phyloP scores from a whole-genome alignment of 2,797 vertebrate species.

The Anguilla pacifica region DNA sequence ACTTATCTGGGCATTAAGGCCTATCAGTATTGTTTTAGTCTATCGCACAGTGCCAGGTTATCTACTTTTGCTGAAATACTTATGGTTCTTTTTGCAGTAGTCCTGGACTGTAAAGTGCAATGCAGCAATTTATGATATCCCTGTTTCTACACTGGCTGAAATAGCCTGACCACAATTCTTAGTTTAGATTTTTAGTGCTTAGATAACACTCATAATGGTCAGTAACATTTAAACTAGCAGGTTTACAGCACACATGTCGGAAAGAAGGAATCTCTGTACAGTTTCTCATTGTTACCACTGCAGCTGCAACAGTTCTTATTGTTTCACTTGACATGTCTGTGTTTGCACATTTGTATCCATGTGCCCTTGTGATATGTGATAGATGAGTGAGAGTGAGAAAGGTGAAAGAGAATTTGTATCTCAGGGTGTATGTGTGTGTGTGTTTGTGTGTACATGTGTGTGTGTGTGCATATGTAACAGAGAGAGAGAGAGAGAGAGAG shows the following conservation, averaged over 20 bases:
- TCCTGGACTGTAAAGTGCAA: constrained; percentile 7
- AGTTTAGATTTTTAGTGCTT: constrained; percentile 30
- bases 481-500: neutral
- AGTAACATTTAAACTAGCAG: constrained; percentile 36
- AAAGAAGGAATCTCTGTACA: neutral
- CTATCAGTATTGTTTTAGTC: constrained; percentile 5
- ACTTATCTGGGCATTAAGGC: neutral
- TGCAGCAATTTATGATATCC: neutral
- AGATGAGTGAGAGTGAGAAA: neutral
- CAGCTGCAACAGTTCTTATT: neutral
- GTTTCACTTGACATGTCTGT: neutral
- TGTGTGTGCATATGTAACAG: neutral
- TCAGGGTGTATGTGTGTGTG: neutral
- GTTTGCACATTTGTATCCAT: neutral
- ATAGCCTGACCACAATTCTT: constrained; percentile 19
- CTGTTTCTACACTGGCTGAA: constrained; percentile 17
- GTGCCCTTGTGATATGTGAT: neutral
- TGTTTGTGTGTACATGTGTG: neutral
- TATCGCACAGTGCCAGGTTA: neutral
- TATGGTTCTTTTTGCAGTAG: constrained; percentile 18
- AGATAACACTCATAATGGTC: constrained; percentile 34
- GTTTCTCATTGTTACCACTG: constrained; percentile 13
- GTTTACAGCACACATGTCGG: constrained; percentile 28
- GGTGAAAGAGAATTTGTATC: neutral
- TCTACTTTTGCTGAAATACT: constrained; percentile 20